Evolutionary conservation across 2,113 vertebrate genomes (phyloP).

Genomic region (Varanus salvator): DNA sequence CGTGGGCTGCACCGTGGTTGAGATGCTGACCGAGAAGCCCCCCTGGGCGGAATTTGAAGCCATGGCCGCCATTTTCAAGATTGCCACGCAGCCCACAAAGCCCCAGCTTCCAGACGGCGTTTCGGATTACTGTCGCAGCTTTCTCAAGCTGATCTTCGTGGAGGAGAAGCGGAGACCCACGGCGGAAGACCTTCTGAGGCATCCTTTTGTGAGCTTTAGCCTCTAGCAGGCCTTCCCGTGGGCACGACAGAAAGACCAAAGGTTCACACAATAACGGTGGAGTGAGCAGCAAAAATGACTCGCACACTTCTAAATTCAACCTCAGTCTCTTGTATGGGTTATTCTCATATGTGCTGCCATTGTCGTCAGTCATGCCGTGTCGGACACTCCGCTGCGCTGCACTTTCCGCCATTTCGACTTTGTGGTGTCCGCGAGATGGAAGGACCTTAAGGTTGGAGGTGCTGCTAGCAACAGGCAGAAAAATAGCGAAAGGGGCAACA

Average conservation of each 20-base stretch:
- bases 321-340: not conserved
- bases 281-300: not conserved
- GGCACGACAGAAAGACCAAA: slow-evolving; percentile 7
- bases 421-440: not conserved
- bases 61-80: slow-evolving; percentile 94
- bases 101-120: slow-evolving; percentile 86
- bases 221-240: slow-evolving; percentile 73
- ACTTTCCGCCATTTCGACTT: not conserved
- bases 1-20: slow-evolving; percentile 91
- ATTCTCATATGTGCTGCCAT: not conserved
- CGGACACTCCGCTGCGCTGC: not conserved
- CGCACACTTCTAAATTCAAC: not conserved
- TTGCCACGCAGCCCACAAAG: slow-evolving; percentile 91
- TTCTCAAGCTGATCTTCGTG: slow-evolving; percentile 89
- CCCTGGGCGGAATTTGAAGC: slow-evolving; percentile 93
- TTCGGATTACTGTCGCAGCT: slow-evolving; percentile 85
- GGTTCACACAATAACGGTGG: not conserved
- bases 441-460: not conserved
- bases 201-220: slow-evolving; percentile 84
- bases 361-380: not conserved
- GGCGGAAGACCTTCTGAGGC: slow-evolving; percentile 85
- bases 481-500: not conserved
- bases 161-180: slow-evolving; percentile 91
- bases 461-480: not conserved
- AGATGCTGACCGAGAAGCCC: slow-evolving; percentile 93